phyloP scores from a whole-genome alignment of 2,888 invertebrate genomes.

The Eurois occulta region DNA sequence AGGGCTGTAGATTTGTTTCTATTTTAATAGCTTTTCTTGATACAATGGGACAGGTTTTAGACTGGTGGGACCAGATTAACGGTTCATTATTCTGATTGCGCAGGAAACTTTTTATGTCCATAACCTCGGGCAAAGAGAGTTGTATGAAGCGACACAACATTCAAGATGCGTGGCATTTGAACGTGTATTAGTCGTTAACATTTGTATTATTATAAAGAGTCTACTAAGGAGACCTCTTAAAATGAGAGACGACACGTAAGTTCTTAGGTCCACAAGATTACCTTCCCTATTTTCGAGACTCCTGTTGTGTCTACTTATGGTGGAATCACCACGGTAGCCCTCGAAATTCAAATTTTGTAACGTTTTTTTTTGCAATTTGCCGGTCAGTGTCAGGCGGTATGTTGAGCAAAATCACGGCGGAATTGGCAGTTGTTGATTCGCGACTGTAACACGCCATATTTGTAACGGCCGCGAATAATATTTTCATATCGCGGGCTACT shows the following conservation, averaged over 20 bases:
- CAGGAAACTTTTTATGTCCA: not conserved
- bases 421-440: too few species aligned
- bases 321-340: too few species aligned
- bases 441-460: too few species aligned
- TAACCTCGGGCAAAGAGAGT: not conserved
- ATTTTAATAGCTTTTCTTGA: constrained; percentile 38
- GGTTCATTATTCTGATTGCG: not conserved
- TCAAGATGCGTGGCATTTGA: not conserved
- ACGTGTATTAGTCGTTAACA: not conserved
- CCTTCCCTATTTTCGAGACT: not conserved
- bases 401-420: too few species aligned
- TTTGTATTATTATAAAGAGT: not conserved
- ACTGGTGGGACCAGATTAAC: not conserved
- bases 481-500: too few species aligned
- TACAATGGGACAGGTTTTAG: too few species aligned
- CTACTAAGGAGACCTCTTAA: not conserved
- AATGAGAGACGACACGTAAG: not conserved
- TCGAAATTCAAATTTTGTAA: too few species aligned
- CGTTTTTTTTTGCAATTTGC: too few species aligned
- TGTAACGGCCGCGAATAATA: too few species aligned
- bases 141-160: not conserved
- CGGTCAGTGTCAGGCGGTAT: too few species aligned
- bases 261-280: not conserved
- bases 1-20: constrained; percentile 32
- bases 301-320: not conserved